Evolutionary conservation across 2,888 invertebrate genomes (phyloP).

Genomic region (Abrostola tripartita): DNA sequence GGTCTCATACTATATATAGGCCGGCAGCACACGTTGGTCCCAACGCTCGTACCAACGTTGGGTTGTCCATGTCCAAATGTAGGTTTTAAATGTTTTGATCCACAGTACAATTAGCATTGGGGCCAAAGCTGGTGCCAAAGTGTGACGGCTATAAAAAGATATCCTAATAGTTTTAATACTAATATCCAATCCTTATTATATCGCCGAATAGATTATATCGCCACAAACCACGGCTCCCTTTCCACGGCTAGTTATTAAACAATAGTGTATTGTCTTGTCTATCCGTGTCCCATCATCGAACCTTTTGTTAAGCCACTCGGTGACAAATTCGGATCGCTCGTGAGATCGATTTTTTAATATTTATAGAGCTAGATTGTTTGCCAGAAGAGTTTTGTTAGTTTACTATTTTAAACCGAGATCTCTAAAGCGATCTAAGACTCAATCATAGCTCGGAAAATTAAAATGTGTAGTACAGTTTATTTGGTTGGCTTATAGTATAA

Average conservation of each 20-base stretch:
- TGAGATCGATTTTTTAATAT: constrained; percentile 50
- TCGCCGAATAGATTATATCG: constrained; percentile 14
- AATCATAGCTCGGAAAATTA: too few species aligned
- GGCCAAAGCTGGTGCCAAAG: too few species aligned
- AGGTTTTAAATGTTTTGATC: too few species aligned
- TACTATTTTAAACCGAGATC: too few species aligned
- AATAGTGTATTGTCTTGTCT: constrained; percentile 63
- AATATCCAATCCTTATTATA: constrained; percentile 4
- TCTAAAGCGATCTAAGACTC: too few species aligned
- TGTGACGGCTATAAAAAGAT: not conserved
- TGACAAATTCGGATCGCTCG: constrained; percentile 64
- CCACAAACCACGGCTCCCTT: constrained; percentile 47
- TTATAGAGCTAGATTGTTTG: constrained; percentile 42
- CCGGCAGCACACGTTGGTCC: too few species aligned
- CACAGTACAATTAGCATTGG: too few species aligned
- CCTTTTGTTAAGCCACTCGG: constrained; percentile 68
- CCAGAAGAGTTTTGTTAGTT: constrained; percentile 12
- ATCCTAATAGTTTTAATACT: not conserved
- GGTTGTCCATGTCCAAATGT: too few species aligned
- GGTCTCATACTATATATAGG: too few species aligned
- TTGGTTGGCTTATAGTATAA: too few species aligned
- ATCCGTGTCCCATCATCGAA: constrained; percentile 67
- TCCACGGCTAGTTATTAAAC: constrained; percentile 44
- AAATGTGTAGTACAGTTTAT: too few species aligned
- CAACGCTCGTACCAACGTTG: too few species aligned